Evolutionary conservation across 1,140 invertebrate genomes (phyloP).

Genomic region (Megalopta genalis): DNA sequence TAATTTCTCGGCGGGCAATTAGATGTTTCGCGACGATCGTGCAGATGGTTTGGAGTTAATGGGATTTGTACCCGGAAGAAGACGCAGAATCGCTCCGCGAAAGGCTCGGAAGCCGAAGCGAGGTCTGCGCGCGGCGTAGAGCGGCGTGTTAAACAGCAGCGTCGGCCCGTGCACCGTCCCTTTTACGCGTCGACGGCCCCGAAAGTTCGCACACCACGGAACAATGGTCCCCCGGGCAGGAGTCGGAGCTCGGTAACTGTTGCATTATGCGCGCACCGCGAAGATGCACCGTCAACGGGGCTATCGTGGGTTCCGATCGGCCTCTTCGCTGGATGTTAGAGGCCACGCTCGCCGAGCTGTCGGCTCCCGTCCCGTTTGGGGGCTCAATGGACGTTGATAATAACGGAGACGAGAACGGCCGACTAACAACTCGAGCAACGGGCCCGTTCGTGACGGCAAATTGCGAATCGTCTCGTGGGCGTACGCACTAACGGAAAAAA

Average conservation of each 20-base stretch:
- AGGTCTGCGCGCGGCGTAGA: no score
- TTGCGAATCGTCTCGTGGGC: slow-evolving; percentile 9
- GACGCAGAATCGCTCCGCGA: background rate
- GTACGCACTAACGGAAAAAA: background rate
- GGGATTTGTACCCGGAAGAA: background rate
- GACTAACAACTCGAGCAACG: background rate
- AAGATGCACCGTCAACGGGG: slow-evolving; percentile 55
- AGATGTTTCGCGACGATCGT: no score
- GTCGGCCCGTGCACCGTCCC: background rate
- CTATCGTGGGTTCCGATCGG: slow-evolving; percentile 66
- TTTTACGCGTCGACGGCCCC: slow-evolving; percentile 32
- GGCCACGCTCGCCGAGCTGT: slow-evolving; percentile 29
- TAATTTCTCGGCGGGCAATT: no score
- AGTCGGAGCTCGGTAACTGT: slow-evolving; percentile 39
- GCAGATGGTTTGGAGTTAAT: no score
- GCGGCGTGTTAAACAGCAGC: background rate
- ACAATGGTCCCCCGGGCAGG: slow-evolving; percentile 52
- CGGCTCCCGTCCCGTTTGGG: slow-evolving; percentile 34
- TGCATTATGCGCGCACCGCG: slow-evolving; percentile 37
- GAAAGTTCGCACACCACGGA: slow-evolving; percentile 55
- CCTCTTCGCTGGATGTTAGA: slow-evolving; percentile 58
- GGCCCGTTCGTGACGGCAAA: slow-evolving; percentile 1
- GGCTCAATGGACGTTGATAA: slow-evolving; percentile 27
- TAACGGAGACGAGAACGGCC: slow-evolving; percentile 2
- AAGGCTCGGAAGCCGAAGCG: background rate